phyloP scores from a whole-genome alignment of 2,888 invertebrate species.

The Agrypnus murinus region DNA sequence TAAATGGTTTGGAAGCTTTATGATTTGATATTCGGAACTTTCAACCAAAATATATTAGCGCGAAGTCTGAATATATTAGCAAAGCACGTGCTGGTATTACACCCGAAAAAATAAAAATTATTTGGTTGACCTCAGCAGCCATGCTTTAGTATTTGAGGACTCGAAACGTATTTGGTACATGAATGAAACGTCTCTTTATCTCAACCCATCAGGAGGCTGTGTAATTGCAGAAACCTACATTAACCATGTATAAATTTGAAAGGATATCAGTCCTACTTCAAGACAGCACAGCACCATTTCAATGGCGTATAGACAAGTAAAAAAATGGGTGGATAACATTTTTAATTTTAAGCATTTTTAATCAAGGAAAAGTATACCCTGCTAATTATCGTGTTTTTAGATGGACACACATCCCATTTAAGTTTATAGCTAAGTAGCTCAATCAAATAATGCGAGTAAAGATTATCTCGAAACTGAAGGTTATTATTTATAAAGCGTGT shows the following conservation, averaged over 20 bases:
- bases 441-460: no score
- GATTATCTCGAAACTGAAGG: no score
- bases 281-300: constrained; percentile 53
- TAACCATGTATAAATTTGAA: constrained; percentile 58
- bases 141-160: constrained; percentile 44
- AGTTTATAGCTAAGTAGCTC: no score
- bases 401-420: no score
- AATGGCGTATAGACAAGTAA: no score
- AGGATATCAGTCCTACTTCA: constrained; percentile 50
- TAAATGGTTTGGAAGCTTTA: constrained; percentile 55
- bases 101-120: constrained; percentile 48
- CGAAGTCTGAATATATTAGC: constrained; percentile 53
- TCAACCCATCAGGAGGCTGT: constrained; percentile 51
- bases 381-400: no score
- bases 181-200: constrained; percentile 57
- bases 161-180: constrained; percentile 55
- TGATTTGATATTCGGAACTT: constrained; percentile 51
- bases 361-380: no score
- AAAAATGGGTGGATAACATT: no score
- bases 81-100: constrained; percentile 52
- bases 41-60: constrained; percentile 48
- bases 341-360: no score
- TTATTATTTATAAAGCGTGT: no score
- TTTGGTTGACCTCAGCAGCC: background rate
- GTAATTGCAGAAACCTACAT: constrained; percentile 55